These are phyloP conservation scores for Pyrrhura leucotis DNA, from an alignment of 2,797 vertebrate species.

Conservation along the genomic window DNA sequence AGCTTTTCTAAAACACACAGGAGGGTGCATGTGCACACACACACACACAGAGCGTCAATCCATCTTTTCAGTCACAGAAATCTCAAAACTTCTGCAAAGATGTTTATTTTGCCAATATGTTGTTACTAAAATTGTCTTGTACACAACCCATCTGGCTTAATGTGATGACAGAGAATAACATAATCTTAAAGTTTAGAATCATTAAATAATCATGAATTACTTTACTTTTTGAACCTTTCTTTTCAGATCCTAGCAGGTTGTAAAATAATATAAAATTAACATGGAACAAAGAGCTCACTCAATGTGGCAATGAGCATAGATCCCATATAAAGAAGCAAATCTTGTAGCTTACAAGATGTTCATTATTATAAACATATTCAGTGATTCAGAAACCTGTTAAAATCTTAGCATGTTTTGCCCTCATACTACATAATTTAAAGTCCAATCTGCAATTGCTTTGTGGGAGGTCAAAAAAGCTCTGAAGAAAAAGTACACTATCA, in stretches of 20 bases:
- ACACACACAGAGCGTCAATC: background rate
- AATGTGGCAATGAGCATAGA: constrained; percentile 4
- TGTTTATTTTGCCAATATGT: background rate
- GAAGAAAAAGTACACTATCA: constrained; percentile 19
- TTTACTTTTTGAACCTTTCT: background rate
- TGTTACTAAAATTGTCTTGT: background rate
- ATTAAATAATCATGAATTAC: constrained; percentile 40
- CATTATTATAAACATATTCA: constrained; percentile 33
- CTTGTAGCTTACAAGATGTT: constrained; percentile 42
- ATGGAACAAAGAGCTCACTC: constrained; percentile 30
- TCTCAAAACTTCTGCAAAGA: background rate
- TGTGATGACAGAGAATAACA: background rate
- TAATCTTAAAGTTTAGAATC: background rate
- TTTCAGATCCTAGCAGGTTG: background rate
- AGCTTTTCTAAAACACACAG: background rate
- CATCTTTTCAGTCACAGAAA: background rate
- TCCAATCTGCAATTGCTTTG: background rate
- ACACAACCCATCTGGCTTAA: background rate
- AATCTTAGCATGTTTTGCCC: constrained; percentile 16
- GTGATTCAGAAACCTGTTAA: constrained; percentile 17
- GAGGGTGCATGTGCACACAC: rapidly evolving
- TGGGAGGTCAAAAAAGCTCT: background rate
- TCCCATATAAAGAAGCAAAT: constrained; percentile 48
- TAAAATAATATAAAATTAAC: constrained; percentile 44
- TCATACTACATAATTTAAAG: constrained; percentile 14